These are phyloP conservation scores for Nesospiza acunhae DNA, from an alignment of 2,113 vertebrate genomes.

Conservation along the genomic window DNA sequence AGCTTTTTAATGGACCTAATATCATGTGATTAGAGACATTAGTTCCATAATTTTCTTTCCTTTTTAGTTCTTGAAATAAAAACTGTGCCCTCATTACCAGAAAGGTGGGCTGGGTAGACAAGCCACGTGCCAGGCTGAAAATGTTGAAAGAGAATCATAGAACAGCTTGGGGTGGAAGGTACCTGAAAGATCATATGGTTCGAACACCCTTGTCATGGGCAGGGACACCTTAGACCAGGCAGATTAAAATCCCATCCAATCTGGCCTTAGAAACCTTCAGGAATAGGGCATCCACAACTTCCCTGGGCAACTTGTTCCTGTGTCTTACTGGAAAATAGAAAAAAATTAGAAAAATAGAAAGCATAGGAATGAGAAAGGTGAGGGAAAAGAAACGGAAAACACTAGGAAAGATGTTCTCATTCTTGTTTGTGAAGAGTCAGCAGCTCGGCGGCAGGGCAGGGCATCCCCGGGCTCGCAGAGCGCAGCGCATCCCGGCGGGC, in stretches of 20 bases:
- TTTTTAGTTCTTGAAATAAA: not conserved
- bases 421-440: accelerated
- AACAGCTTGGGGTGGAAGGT: not conserved
- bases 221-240: not conserved
- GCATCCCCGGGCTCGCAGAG: not conserved
- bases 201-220: not conserved
- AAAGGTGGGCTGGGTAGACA: not conserved
- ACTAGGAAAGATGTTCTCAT: too few relatives aligned
- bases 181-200: not conserved
- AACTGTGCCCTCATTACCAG: not conserved
- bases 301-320: not conserved
- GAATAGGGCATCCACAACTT: not conserved
- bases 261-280: not conserved
- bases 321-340: not conserved
- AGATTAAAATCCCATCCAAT: not conserved
- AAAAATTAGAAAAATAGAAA: not conserved
- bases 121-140: accelerated
- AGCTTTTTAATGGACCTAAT: not conserved
- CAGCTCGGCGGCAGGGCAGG: accelerated
- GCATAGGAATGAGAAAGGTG: too few relatives aligned
- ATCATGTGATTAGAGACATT: not conserved
- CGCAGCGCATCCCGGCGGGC: accelerated
- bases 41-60: not conserved
- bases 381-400: not conserved
- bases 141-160: not conserved